Evolutionary conservation across 1,140 invertebrate genomes (phyloP).

Genomic region (Drosophila tsacasi): DNA sequence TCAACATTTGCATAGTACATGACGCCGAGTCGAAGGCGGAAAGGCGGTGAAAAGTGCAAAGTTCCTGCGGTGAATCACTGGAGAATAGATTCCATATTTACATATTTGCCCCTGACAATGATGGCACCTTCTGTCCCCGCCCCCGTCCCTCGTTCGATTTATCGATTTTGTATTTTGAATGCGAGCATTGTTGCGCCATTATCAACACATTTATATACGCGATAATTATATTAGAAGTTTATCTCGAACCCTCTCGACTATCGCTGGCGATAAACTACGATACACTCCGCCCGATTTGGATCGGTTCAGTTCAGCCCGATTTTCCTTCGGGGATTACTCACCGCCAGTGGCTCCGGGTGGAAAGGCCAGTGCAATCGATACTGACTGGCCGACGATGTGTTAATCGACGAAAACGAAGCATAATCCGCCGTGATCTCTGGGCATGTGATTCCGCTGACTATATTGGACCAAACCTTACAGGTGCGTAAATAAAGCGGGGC

Average conservation of each 20-base stretch:
- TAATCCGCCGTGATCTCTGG: slow-evolving; percentile 36
- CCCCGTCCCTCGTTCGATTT: slow-evolving; percentile 41
- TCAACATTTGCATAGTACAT: slow-evolving; percentile 39
- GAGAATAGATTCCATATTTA: slow-evolving; percentile 35
- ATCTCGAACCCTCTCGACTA: slow-evolving; percentile 46
- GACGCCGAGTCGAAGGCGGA: slow-evolving; percentile 13
- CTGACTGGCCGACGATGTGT: slow-evolving; percentile 44
- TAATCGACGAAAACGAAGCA: slow-evolving; percentile 56
- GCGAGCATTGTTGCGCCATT: slow-evolving; percentile 74
- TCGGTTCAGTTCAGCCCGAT: slow-evolving; percentile 51
- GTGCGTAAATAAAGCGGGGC: slow-evolving; percentile 55
- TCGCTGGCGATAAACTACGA: slow-evolving; percentile 50
- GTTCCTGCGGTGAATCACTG: slow-evolving; percentile 20
- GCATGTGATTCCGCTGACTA: slow-evolving; percentile 59
- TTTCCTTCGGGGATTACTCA: slow-evolving; percentile 69
- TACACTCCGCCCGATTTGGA: slow-evolving; percentile 37
- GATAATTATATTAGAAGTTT: slow-evolving; percentile 81
- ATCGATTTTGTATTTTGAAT: slow-evolving; percentile 81
- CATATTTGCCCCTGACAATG: slow-evolving; percentile 28
- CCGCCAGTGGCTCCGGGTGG: slow-evolving; percentile 32
- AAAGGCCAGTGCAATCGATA: slow-evolving; percentile 34
- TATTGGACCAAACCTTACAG: slow-evolving; percentile 54
- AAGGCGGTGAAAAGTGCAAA: slow-evolving; percentile 25
- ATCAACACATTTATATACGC: slow-evolving; percentile 80
- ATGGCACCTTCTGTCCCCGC: slow-evolving; percentile 12